Base-by-base conservation (phyloP, 1,140 invertebrate genomes). In the Drosophila fuyamai region DNA sequence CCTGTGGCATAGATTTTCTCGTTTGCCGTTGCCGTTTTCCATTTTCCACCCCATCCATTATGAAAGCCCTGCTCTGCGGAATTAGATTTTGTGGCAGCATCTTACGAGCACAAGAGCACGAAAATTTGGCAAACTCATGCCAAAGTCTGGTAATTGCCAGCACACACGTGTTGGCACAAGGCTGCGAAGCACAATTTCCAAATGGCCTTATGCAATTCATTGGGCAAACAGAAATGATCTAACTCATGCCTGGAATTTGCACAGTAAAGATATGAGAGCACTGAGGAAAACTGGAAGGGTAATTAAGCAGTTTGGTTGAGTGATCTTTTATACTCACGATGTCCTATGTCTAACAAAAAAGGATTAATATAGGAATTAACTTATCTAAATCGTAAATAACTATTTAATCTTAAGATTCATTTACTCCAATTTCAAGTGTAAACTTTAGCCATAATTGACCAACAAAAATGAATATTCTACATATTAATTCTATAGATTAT, bases 71-170 rank as follows among this genome's bases (percentile, higher is more conserved):
- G 27, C 43, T 13, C 43, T 51, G 54, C 66, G 61, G 68, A 73
- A 79, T 78, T 77, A 62, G 75, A 63, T 79, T 60, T 48, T 71
- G 53, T 50, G 63, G 65, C 67, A 73, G 40, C 46, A 61, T 51
- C 46, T 51, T 53, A 53, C 16, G 10, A 29, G n/a, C 44, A 56
- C 23, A 35, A 46, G 48, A 53, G 58, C 44, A 46, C 38, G 27
- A 32, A 71, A 47, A 50, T 58, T 67, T 79, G 68, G 60, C 67
- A 73, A 56, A 47, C 59, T 71, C 67, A 70, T 71, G 67, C 36
- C 65, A 71, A 46, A 70, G 36, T 58, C 62, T 70, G 60, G 65
- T 68, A 68, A 68, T 68, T 68, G 65, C 46, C 60, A 38, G 18
- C 36, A 66, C 65, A 68, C 65, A 68, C 65, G 36, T 67, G 35